Conservation (phyloP, 1,140 invertebrate genomes). For the Drosophila kanapiae region DNA sequence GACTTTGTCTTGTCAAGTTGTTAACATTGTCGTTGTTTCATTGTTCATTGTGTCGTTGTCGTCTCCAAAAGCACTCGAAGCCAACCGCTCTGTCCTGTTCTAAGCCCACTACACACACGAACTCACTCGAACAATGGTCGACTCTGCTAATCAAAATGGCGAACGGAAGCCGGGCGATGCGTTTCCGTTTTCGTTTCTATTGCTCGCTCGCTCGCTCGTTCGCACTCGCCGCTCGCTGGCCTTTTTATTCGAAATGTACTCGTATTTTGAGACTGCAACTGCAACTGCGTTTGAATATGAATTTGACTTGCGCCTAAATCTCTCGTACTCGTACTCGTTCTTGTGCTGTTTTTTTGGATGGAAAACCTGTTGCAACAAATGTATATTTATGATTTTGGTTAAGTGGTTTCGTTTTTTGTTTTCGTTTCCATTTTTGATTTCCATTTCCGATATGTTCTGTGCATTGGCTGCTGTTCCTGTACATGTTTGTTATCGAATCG, state of each 20-base stretch:
- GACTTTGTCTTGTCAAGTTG: conserved; percentile 69
- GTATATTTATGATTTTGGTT: conserved; percentile 21
- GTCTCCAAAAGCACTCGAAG: conserved; percentile 56
- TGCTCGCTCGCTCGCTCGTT: conserved; percentile 35
- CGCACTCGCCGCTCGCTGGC: conserved; percentile 34
- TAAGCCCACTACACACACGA: conserved; percentile 14
- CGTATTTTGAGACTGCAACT: conserved; percentile 53
- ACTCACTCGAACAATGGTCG: conserved; percentile 37
- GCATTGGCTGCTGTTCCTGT: conserved; percentile 41
- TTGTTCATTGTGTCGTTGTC: conserved; percentile 59
- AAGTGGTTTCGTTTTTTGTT: background rate
- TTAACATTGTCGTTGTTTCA: conserved; percentile 69
- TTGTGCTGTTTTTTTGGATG: conserved; percentile 68
- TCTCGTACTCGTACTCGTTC: conserved; percentile 54
- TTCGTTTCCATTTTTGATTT: conserved; percentile 15
- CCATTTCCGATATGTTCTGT: conserved; percentile 20
- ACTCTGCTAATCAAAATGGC: conserved; percentile 38
- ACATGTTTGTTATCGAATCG: conserved; percentile 16
- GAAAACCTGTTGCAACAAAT: conserved; percentile 57
- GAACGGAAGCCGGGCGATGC: conserved; percentile 34
- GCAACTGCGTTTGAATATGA: conserved; percentile 64
- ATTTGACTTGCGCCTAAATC: conserved; percentile 68
- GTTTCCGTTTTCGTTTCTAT: conserved; percentile 36
- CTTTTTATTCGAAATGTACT: conserved; percentile 35
- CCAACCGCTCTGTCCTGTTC: conserved; percentile 36